phyloP scores from a whole-genome alignment of 1,140 invertebrate genomes.

The Pentalonia nigronervosa region DNA sequence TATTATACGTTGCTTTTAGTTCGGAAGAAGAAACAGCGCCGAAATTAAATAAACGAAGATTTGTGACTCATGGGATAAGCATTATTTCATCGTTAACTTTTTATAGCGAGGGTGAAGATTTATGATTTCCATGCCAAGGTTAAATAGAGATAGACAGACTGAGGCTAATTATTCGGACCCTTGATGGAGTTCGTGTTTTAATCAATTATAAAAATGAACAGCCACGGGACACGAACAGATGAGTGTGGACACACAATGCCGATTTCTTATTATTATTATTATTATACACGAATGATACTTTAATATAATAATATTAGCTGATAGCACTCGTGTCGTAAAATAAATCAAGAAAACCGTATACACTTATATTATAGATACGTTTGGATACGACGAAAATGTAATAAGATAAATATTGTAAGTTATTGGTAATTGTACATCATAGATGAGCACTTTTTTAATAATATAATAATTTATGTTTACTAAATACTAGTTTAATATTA shows the following conservation, averaged over 20 bases:
- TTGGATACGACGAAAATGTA: not conserved
- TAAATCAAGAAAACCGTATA: not conserved
- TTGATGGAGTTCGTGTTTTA: constrained; percentile 3
- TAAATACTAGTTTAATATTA: too few relatives aligned
- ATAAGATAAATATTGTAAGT: not conserved
- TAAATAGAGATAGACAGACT: not conserved
- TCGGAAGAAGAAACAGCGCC: not conserved
- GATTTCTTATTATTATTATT: not conserved
- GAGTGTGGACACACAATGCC: not conserved
- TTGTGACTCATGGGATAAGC: constrained; percentile 25
- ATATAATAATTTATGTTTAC: too few relatives aligned
- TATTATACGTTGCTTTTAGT: not conserved
- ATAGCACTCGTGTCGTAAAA: not conserved
- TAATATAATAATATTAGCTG: too few relatives aligned
- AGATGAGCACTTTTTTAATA: not conserved
- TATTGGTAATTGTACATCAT: not conserved
- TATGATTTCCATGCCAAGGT: constrained; percentile 1
- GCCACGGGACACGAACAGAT: not conserved
- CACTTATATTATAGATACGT: too few relatives aligned
- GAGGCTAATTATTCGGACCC: constrained; percentile 36
- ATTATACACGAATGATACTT: not conserved
- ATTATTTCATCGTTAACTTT: constrained; percentile 38
- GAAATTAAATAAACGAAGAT: constrained; percentile 35
- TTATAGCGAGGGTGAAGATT: constrained; percentile 36
- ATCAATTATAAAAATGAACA: constrained; percentile 32